A percentile compares a stretch with the other conserved stretches of the same genome.
Evolutionary conservation across 1,140 invertebrate genomes (phyloP).

Genomic region (Oryzaephilus surinamensis): DNA sequence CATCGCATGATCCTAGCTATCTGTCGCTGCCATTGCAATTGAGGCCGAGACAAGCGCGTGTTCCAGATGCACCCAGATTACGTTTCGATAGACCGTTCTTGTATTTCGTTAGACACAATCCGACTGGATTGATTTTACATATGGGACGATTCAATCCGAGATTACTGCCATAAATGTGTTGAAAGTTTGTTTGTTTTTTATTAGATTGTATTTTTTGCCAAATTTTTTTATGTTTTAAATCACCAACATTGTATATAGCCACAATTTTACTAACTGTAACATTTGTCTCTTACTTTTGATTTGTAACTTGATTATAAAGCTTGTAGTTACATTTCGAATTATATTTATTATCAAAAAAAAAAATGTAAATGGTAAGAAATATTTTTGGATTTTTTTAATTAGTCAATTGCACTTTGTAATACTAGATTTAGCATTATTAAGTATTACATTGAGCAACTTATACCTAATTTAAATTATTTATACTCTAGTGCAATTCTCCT

Average conservation of each 20-base stretch:
- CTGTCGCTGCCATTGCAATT: slow-evolving; percentile 52
- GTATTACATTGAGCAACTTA: too few species aligned
- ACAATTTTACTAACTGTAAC: too few species aligned
- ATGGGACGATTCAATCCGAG: slow-evolving; percentile 77
- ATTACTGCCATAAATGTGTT: slow-evolving; percentile 50
- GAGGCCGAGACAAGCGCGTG: slow-evolving; percentile 55
- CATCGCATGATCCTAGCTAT: slow-evolving; percentile 47
- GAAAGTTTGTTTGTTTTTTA: background rate
- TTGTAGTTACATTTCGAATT: too few species aligned
- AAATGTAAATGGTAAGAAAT: too few species aligned
- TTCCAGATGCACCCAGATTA: slow-evolving; percentile 58
- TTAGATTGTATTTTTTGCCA: slow-evolving; percentile 1
- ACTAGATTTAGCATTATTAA: too few species aligned
- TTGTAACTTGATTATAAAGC: too few species aligned
- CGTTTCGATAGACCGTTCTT: slow-evolving; percentile 76
- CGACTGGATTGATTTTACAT: slow-evolving; percentile 72
- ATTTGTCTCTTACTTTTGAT: too few species aligned
- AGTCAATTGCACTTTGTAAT: too few species aligned
- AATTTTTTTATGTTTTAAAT: slow-evolving; percentile 3
- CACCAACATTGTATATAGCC: too few species aligned
- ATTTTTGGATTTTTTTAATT: too few species aligned
- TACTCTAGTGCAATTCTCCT: slow-evolving; percentile 2
- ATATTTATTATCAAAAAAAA: too few species aligned
- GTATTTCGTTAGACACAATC: slow-evolving; percentile 77
- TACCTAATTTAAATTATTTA: slow-evolving; percentile 5